Percentiles rank a stretch among this genome's conserved stretches.
phyloP scores from a whole-genome alignment of 1,140 invertebrate species.

The Polypedilum pembai region DNA sequence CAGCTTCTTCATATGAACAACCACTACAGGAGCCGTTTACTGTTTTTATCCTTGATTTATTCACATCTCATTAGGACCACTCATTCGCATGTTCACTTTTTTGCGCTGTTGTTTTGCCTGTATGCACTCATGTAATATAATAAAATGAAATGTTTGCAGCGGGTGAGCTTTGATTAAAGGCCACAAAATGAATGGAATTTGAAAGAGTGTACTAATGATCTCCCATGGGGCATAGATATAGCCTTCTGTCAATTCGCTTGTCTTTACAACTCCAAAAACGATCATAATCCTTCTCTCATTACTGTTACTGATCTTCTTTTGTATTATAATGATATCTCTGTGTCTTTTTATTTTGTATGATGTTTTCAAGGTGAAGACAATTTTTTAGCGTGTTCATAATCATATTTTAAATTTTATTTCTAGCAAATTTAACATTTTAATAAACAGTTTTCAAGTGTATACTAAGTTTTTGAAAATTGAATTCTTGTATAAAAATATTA shows the following conservation, averaged over 20 bases:
- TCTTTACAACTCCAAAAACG: neutral
- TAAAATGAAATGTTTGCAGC: neutral
- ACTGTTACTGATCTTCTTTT: neutral
- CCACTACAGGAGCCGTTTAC: neutral
- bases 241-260: neutral
- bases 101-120: no score
- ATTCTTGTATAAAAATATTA: no score
- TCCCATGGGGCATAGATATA: neutral
- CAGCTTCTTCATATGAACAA: neutral
- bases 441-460: no score
- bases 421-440: no score
- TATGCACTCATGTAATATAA: neutral
- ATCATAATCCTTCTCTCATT: neutral
- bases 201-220: neutral
- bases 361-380: no score
- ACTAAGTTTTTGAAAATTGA: no score
- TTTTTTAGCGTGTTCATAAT: no score
- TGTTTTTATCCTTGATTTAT: conserved; percentile 27
- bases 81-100: no score
- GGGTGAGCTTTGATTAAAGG: conserved; percentile 10
- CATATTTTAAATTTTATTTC: no score
- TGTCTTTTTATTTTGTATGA: no score
- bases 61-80: neutral
- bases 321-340: neutral
- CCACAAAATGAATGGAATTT: conserved; percentile 26